Evolutionary conservation across 1,140 invertebrate species (phyloP), one percentile per base, ranked within the genome.

Genomic region (Argopecten irradians): DNA sequence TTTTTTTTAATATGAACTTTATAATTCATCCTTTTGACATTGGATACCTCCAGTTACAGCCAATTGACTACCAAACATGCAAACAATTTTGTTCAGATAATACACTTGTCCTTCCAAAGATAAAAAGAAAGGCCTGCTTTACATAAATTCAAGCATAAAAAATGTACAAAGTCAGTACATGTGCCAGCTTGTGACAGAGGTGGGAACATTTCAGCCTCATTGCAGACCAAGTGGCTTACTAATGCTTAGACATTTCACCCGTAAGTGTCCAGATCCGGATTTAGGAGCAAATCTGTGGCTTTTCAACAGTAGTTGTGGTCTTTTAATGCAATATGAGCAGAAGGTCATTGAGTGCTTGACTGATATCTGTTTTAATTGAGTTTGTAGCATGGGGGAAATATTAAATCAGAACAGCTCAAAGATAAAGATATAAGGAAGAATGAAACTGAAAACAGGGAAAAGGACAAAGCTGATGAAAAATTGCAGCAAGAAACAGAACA

Each of bases 11-110:
- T 5, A 5, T 71, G n/a, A 8, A 71, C 55, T n/a, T n/a, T n/a
- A n/a, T 71, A 71, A 71, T 71, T 1, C n/a, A n/a, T 71, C 55
- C 55, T 71, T 46, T 71, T 71, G 55, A 71, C 55, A 71, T 71
- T 22, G 7, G 55, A 71, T 11, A 28, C 55, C 55, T n/a, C 5
- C n/a, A 71, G 55, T 71, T n/a, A 71, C 28, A 16, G 8, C 28
- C n/a, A n/a, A 71, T 71, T 28, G 28, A 71, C n/a, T 71, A 22
- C 28, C 55, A 71, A 71, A 71, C 55, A 71, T 71, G 55, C 55
- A 71, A 71, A 71, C 8, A 71, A 28, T 8, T 71, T 71, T n/a
- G 28, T 28, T 22, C 28, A 71, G 55, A 71, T 71, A 71, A 71
- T 71, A 71, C 55, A 71, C 55, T 71, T 71, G 16, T 28, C 22